Evolutionary conservation across 1,140 invertebrate species (phyloP), one percentile per base, ranked within the genome.

Genomic region (Dreissena polymorpha): DNA sequence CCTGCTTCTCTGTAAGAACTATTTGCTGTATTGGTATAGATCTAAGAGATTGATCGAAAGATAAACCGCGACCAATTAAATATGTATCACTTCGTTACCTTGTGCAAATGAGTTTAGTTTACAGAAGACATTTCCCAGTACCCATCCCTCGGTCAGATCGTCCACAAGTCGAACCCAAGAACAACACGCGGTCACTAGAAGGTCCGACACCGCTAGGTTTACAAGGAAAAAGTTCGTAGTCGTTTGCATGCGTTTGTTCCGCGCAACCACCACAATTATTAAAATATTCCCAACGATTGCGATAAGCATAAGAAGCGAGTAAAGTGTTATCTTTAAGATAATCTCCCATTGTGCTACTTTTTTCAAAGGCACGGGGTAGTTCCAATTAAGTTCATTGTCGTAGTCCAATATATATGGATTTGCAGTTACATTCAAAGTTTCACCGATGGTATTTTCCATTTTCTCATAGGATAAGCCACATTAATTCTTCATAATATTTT

Each of bases 211-310:
- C 0, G 97, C 97, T 84, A 98, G 93, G 90, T 98, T 98, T 10
- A 97, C 96, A 86, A 99, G 97, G 92, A 98, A 97, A 90, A 96
- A 97, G 93, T 98, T 98, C 0, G 97, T 98, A 7, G 97, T 96
- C 89, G 96, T 97, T 53, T 96, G 94, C 96, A 99, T 97, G 0
- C 95, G 94, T 63, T 95, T 95, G 90, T 97, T 97, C 51, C 96
- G 94, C 84, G 96, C 96, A 0, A 99, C 97, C 0, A 97, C 97
- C 10, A 96, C 93, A 88, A 97, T 97, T 3, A 99, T 97, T 14
- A 98, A 93, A 5, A 95, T 94, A 91, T 99, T 99, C 0, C 97
- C 97, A 49, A 97, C 92, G 23, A 98, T 94, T 5, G 97, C 97
- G 23, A 96, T 93, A 0, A 96, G 80, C 88, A 97, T 70, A 0